Conservation (phyloP, 2,797 vertebrate genomes). For the Myiotriccus ornatus region DNA sequence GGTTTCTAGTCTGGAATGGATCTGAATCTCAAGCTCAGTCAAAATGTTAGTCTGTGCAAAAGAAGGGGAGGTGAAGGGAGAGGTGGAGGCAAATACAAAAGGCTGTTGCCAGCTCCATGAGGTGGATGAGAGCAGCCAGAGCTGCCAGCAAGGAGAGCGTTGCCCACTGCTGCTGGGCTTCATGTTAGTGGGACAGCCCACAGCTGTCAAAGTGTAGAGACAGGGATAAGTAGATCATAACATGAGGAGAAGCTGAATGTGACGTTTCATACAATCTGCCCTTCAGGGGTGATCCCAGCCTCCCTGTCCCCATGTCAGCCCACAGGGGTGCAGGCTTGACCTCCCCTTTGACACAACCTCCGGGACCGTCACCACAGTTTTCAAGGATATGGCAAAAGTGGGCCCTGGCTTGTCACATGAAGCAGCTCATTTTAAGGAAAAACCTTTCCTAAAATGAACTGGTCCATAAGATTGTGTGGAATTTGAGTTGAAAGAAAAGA, state of each 20-base stretch:
- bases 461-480: accelerated
- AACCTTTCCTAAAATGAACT: not conserved
- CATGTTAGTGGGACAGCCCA: not conserved
- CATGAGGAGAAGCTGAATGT: not conserved
- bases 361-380: not conserved
- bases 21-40: not conserved
- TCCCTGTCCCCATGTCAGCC: not conserved
- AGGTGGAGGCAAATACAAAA: not conserved
- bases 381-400: not conserved
- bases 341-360: not conserved
- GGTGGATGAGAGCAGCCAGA: not conserved
- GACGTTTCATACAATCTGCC: not conserved
- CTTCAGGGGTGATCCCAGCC: not conserved
- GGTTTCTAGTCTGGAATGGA: not conserved
- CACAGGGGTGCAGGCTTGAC: accelerated
- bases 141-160: not conserved
- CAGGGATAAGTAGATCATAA: accelerated
- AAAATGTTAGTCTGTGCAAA: not conserved
- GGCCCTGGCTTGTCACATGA: accelerated
- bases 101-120: accelerated
- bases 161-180: not conserved
- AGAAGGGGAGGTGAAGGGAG: not conserved
- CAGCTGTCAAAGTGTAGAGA: not conserved
- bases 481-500: not conserved
- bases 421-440: not conserved